These are phyloP conservation scores for Gobius niger DNA, from an alignment of 2,113 vertebrate genomes.

Conservation along the genomic window DNA sequence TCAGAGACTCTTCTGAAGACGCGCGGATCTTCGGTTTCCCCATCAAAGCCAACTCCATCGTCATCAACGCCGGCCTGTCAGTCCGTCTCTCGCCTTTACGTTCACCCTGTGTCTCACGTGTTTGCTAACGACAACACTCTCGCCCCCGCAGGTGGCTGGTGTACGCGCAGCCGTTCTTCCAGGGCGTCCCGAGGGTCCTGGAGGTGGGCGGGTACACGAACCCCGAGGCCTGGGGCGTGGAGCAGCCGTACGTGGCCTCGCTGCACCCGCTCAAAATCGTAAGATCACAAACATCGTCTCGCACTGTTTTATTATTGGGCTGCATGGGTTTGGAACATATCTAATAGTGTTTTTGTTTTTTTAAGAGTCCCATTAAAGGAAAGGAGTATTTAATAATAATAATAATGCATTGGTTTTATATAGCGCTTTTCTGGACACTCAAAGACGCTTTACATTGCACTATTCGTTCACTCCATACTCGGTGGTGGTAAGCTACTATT, in stretches of 20 bases:
- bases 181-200: slow-evolving; percentile 83
- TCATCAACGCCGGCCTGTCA: slow-evolving; percentile 92
- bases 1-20: slow-evolving; percentile 83
- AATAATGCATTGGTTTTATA: too few species aligned
- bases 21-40: slow-evolving; percentile 77
- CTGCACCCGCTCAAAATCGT: slow-evolving; percentile 90
- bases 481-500: too few species aligned
- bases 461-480: too few species aligned
- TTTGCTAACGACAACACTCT: neutral
- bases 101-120: neutral
- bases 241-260: slow-evolving; percentile 83
- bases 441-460: too few species aligned
- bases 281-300: slow-evolving; percentile 44
- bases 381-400: too few species aligned
- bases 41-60: slow-evolving; percentile 84
- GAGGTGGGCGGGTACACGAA: slow-evolving; percentile 88
- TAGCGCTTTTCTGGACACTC: too few species aligned
- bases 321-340: too few species aligned
- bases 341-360: too few species aligned
- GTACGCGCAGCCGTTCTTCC: slow-evolving; percentile 88
- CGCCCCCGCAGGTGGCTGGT: slow-evolving; percentile 85
- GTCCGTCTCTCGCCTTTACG: slow-evolving; percentile 38
- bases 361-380: too few species aligned
- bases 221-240: slow-evolving; percentile 85
- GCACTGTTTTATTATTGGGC: too few species aligned